Evolutionary conservation across 1,140 invertebrate species (phyloP), one percentile per base, ranked within the genome.

Genomic region (Alviniconcha marisindica): DNA sequence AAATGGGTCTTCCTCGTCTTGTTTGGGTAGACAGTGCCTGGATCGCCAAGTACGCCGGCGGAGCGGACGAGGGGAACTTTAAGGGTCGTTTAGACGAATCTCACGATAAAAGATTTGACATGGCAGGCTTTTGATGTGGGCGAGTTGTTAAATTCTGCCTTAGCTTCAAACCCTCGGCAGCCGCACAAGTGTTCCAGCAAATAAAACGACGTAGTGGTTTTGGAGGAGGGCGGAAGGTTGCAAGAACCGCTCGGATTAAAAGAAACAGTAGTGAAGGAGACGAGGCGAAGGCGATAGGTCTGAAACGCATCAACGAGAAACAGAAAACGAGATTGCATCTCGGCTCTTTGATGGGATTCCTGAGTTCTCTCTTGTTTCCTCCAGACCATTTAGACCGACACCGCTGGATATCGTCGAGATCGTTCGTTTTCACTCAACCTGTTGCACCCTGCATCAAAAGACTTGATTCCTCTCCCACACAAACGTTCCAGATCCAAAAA

Each of bases 291-390:
- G 4, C 28, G 60, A 63, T 63, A 63, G 60, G 60, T 14, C 28
- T 63, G 60, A 63, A 63, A 10, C 60, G 10, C 51, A 12, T 12
- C 51, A 24, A n/a, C 51, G 12, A 54, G 60, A 63, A n/a, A 63
- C 60, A n/a, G 60, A 63, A 63, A 63, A 63, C 60, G 24, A 63
- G 60, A 63, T 63, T 63, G 24, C 21, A 63, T n/a, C 60, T 63
- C 60, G 21, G 60, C 60, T 63, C 60, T 63, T 63, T 63, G 10
- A 63, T 7, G 28, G 60, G 60, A 63, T 63, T 63, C 60, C 60
- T 4, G 24, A 5, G 21, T 63, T 63, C 21, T 7, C 24, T 63
- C 60, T 4, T 5, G 10, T 63, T 63, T 7, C 60, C 60, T 12
- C 24, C 60, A 63, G 24, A 63, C 60, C 7, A n/a, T 63, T 63